phyloP scores from a whole-genome alignment of 1,140 invertebrate genomes.

The Drosophila parabipectinata region DNA sequence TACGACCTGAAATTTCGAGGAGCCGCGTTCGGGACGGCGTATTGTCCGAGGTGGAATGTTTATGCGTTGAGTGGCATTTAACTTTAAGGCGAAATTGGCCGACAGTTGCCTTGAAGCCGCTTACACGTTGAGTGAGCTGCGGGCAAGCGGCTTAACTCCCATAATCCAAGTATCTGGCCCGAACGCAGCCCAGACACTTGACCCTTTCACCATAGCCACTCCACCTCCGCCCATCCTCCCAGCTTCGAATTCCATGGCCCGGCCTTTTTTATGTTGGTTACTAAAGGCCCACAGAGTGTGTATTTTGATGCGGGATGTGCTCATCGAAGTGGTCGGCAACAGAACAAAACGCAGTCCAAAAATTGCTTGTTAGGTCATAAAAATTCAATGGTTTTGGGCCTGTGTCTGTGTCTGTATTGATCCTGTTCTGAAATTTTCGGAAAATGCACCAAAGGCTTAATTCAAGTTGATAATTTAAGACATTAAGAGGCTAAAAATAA shows the following conservation, averaged over 20 bases:
- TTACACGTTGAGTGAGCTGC: conserved; percentile 56
- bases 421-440: conserved; percentile 7
- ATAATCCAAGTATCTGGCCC: conserved; percentile 81
- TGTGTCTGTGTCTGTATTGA: not conserved
- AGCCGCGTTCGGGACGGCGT: conserved; percentile 5
- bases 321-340: conserved; percentile 21
- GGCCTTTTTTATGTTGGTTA: conserved; percentile 30
- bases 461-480: conserved; percentile 28
- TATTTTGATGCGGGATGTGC: conserved; percentile 50
- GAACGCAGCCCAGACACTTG: conserved; percentile 64
- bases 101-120: conserved; percentile 59
- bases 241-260: not conserved
- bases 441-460: conserved; percentile 22
- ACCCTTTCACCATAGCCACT: conserved; percentile 54
- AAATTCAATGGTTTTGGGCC: conserved; percentile 57
- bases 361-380: conserved; percentile 63
- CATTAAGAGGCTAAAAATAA: not conserved
- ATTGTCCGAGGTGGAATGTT: conserved; percentile 44
- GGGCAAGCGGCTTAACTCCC: conserved; percentile 78
- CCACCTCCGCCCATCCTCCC: not conserved
- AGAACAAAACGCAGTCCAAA: conserved; percentile 5
- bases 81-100: conserved; percentile 44
- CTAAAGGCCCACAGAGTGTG: conserved; percentile 30
- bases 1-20: not conserved
- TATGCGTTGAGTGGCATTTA: conserved; percentile 32